Base-by-base conservation (phyloP, 2,113 vertebrate genomes). In the Peromyscus leucopus region DNA sequence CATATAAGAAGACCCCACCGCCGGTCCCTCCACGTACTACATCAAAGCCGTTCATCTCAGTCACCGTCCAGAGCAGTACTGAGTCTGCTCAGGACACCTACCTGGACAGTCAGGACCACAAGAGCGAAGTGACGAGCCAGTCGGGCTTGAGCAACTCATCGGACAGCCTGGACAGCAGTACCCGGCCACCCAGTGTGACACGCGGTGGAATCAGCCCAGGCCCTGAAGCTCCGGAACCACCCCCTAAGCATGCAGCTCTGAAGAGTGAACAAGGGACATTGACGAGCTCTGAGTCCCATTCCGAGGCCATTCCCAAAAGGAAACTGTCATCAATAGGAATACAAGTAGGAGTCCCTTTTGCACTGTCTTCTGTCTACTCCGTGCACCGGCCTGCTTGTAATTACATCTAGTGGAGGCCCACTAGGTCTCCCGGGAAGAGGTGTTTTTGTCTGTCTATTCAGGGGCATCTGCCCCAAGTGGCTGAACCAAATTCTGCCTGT, bases 241-340 rank as follows among this genome's bases (percentile, higher is more conserved):
- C 98, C 98, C 96, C 97, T 96, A 97, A 99, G 98, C 98, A 99
- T 99, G 98, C 98, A 98, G 96, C 98, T 90, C 95, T 99, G 98
- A 99, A 99, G 98, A 99, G 98, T 26, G 99, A 98, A 97, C 99
- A 99, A 97, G 99, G 98, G 91, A 99, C 98, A 33, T 98, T 99
- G 94, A 98, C 97, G 31, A 98, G 98, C 21, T 99, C 99, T 69
- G 99, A 99, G 96, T 99, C 99, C 16, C 99, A 99, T 67, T 97
- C 98, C 21, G 99, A 99, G 90, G 99, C 98, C 36, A 95, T 99
- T 94, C 99, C 99, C 94, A 99, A 99, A 97, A 99, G 99, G 98
- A 99, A 99, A 98, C 99, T 99, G 71, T 99, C 99, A 0, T 99
- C 99, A 92, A 99, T 99, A 97, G 99, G 99, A 98, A 99, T 99